These are phyloP conservation scores for Lepidurus couesii DNA, from an alignment of 1,140 invertebrate genomes.

Conservation along the genomic window DNA sequence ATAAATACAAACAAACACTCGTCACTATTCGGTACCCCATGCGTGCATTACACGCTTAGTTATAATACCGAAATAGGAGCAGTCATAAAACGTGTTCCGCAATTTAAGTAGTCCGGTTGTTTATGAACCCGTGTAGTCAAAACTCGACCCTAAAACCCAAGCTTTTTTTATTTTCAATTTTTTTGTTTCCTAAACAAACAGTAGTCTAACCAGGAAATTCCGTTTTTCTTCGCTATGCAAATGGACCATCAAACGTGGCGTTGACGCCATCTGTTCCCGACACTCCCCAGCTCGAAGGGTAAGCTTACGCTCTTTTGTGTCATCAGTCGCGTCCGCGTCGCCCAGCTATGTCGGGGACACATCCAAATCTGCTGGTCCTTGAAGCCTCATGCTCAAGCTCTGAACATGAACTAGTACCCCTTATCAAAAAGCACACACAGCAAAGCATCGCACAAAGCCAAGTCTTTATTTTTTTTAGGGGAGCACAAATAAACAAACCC, in stretches of 20 bases:
- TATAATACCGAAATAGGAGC: background rate
- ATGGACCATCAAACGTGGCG: background rate
- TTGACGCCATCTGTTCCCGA: background rate
- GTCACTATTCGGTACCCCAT: background rate
- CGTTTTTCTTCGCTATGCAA: background rate
- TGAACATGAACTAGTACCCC: background rate
- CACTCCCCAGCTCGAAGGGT: background rate
- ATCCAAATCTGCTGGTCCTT: background rate
- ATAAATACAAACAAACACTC: background rate
- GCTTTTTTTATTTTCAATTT: too few species aligned
- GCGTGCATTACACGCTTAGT: background rate
- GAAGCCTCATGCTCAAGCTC: background rate
- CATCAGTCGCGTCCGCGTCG: background rate
- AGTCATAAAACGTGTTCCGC: background rate
- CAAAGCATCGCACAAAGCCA: background rate
- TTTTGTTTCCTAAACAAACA: background rate
- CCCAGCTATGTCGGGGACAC: background rate
- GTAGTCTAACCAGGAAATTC: background rate
- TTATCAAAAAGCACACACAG: background rate
- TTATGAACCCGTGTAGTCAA: background rate
- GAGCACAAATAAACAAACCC: background rate
- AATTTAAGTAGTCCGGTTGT: background rate
- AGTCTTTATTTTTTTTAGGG: background rate
- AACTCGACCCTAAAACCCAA: background rate
- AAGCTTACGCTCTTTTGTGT: background rate